Percentiles rank a stretch among this genome's conserved stretches.
Conservation (phyloP, 2,888 invertebrate species). For the Archaeoteleia sp. region DNA sequence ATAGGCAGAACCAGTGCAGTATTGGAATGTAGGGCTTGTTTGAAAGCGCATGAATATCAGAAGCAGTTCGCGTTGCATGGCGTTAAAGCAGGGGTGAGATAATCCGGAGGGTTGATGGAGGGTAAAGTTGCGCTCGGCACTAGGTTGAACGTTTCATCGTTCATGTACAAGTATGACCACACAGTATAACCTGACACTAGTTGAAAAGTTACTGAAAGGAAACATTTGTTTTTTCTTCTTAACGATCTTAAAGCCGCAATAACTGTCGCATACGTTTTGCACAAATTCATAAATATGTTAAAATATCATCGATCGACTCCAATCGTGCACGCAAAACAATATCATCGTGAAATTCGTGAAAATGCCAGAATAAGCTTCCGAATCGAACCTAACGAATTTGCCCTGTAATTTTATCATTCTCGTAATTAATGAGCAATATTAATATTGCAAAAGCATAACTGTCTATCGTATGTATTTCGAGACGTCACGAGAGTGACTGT, state of each 20-base stretch:
- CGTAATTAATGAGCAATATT: constrained; percentile 6
- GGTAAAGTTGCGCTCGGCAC: constrained; percentile 10
- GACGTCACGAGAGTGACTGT: constrained; percentile 16
- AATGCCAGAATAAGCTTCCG: no score
- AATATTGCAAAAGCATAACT: constrained; percentile 15
- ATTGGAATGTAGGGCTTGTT: constrained; percentile 18
- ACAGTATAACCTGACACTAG: constrained; percentile 2
- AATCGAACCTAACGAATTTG: no score
- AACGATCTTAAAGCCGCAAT: no score
- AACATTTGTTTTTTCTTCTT: neutral
- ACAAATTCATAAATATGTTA: no score
- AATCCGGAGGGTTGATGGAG: constrained; percentile 56
- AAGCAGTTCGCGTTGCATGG: constrained; percentile 50
- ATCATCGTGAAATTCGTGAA: no score
- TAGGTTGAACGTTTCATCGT: constrained; percentile 24
- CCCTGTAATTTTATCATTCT: neutral
- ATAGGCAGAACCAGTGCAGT: constrained; percentile 19
- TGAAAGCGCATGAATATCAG: constrained; percentile 37
- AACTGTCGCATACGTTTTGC: no score
- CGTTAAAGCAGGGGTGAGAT: constrained; percentile 53
- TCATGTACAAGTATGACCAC: constrained; percentile 1
- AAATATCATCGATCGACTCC: no score
- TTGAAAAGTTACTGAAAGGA: constrained; percentile 2
- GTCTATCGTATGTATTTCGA: constrained; percentile 15
- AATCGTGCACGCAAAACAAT: no score